Evolutionary conservation across 2,797 vertebrate genomes (phyloP), one percentile per base, ranked within the genome.

Genomic region (Poeciliopsis presidionis): DNA sequence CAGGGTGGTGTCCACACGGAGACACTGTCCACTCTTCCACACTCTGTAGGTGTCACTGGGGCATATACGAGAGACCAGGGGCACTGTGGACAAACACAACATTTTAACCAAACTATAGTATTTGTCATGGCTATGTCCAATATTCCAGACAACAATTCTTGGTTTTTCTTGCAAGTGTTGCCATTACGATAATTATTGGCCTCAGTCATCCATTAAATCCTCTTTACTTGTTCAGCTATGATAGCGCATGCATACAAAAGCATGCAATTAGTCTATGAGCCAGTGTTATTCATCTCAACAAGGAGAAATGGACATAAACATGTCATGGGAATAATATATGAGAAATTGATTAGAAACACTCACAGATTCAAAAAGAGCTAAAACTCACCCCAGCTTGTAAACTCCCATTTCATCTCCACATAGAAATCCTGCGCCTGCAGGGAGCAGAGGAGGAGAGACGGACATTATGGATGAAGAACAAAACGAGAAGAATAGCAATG

Each of bases 401-500:
- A 99, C 89, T 99, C 98, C 98, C 98, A 99, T 90, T 99, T 99
- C 98, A 99, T 99, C 95, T 99, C 98, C 93, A 99, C 98, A 0
- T 99, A 99, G 95, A 99, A 99, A 90, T 99, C 98, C 94, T 98
- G 97, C 16, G 98, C 97, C 98, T 99, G 92, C 57, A 84, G 78
- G 76, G 61, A 78, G 76, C 20, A 47, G 30, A 11, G 69, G 55
- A 81, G 83, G 20, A 65, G 41, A 53, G 43, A 30, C 0, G 1
- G 28, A 12, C 39, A 59, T 43, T 43, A 18, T 1, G 28, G 22
- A 18, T 30, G 16, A 57, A 43, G 33, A 73, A 74, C 18, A 47
- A 53, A 70, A 36, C 5, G 30, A 9, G 36, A 1, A 4, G 49
- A 81, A 81, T 28, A 57, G 72, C 22, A 73, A 83, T 73, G 67